Evolutionary conservation across 2,797 vertebrate species (phyloP).

Genomic region (Sorex maritimensis): DNA sequence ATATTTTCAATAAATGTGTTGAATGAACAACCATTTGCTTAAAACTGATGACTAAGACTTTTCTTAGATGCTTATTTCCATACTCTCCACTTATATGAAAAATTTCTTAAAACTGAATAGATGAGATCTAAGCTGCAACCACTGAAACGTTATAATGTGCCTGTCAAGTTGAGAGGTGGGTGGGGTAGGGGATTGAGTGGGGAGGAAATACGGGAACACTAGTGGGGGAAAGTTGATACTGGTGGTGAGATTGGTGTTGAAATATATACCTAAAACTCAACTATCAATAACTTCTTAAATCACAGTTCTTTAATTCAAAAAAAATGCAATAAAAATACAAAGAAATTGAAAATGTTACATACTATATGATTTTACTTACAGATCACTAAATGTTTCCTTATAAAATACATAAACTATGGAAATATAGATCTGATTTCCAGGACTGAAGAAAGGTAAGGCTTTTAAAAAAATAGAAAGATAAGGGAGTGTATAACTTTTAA

Average conservation of each 20-base stretch:
- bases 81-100: constrained; percentile 14
- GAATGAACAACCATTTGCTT: neutral
- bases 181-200: too few species aligned
- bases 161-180: too few species aligned
- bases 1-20: constrained; percentile 1
- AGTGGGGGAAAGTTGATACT: too few species aligned
- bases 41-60: neutral
- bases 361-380: constrained; percentile 65
- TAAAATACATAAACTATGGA: constrained; percentile 24
- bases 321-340: constrained; percentile 29
- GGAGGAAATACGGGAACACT: too few species aligned
- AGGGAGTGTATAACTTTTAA: neutral
- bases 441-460: neutral
- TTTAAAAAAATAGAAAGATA: neutral
- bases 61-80: constrained; percentile 24
- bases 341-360: constrained; percentile 6
- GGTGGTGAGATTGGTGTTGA: too few species aligned
- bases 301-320: too few species aligned
- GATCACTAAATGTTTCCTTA: neutral
- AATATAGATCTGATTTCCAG: neutral
- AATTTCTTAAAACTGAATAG: neutral
- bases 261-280: too few species aligned
- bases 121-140: too few species aligned
- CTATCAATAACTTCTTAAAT: too few species aligned
- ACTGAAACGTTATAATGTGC: too few species aligned